Evolutionary conservation across 2,797 vertebrate species (phyloP).

Genomic region (Bovichtus diacanthus): DNA sequence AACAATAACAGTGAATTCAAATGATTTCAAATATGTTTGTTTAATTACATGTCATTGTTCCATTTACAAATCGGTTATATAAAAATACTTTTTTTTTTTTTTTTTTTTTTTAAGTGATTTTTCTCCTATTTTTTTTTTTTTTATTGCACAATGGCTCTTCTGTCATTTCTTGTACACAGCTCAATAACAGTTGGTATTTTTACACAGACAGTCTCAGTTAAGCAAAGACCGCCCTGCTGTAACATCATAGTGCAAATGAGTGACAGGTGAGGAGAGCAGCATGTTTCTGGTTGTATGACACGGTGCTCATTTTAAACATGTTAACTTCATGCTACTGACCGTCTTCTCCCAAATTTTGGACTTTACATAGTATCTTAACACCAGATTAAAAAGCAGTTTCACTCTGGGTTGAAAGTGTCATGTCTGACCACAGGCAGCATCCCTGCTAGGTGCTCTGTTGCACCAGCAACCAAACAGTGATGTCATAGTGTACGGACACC

Average conservation of each 20-base stretch:
- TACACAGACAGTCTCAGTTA: conserved; percentile 17
- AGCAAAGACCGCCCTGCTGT: conserved; percentile 15
- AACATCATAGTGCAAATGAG: conserved; percentile 31
- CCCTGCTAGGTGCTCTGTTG: not conserved
- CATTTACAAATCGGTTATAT: conserved; percentile 25
- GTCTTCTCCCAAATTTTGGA: not conserved
- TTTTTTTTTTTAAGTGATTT: too few relatives aligned
- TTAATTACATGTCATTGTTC: conserved; percentile 55
- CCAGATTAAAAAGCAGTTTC: not conserved
- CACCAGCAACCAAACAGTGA: not conserved
- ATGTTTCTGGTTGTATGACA: not conserved
- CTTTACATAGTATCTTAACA: not conserved
- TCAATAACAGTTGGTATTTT: conserved; percentile 8
- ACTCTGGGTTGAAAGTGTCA: not conserved
- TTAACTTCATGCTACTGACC: not conserved
- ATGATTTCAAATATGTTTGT: conserved; percentile 14
- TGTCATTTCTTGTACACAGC: not conserved
- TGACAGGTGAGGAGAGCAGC: not conserved
- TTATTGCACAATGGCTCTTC: not conserved
- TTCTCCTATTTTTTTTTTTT: too few relatives aligned
- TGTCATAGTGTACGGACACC: not conserved
- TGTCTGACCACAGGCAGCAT: not conserved
- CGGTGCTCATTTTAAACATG: not conserved
- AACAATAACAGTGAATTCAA: not conserved
- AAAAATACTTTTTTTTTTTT: conserved; percentile 13